Percentiles rank a stretch among this genome's conserved stretches.
These are phyloP conservation scores for Xylota segnis DNA, from an alignment of 2,888 invertebrate species.

Conservation along the genomic window DNA sequence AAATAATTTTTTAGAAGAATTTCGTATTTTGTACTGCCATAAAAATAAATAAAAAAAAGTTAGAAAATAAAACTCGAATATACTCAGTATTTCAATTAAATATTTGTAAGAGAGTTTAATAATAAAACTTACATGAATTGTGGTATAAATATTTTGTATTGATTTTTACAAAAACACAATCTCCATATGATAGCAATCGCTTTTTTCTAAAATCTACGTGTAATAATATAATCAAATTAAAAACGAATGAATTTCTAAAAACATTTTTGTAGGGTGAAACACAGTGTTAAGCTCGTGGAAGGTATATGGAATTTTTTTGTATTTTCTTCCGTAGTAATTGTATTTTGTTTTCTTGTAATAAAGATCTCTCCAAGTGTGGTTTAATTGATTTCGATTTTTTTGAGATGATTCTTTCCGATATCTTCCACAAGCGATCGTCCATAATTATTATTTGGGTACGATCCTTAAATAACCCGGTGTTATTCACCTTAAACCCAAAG, in stretches of 20 bases:
- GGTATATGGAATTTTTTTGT: conserved; percentile 49
- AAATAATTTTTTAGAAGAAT: conserved; percentile 62
- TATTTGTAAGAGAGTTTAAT: conserved; percentile 59
- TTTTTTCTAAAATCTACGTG: conserved; percentile 50
- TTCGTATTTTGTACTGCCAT: conserved; percentile 72
- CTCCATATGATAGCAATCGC: conserved; percentile 54
- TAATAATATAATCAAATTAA: conserved; percentile 61
- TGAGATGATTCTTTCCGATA: conserved; percentile 45
- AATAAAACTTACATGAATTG: conserved; percentile 28
- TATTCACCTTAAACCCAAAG: conserved; percentile 77
- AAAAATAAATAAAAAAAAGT: conserved; percentile 51
- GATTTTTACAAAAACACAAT: conserved; percentile 60
- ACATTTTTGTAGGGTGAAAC: conserved; percentile 68
- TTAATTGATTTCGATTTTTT: conserved; percentile 28
- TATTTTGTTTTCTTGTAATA: conserved; percentile 1
- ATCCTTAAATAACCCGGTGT: conserved; percentile 64
- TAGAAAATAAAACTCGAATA: conserved; percentile 40
- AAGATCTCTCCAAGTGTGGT: conserved; percentile 30
- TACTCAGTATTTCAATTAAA: conserved; percentile 68
- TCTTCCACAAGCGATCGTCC: conserved; percentile 72
- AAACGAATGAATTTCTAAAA: conserved; percentile 28
- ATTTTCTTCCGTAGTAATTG: conserved; percentile 33
- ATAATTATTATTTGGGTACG: conserved; percentile 16
- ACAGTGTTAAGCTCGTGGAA: conserved; percentile 71
- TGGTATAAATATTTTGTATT: conserved; percentile 62